Base-by-base conservation (phyloP, 2,888 invertebrate species). In the Trissoscelio sp. region DNA sequence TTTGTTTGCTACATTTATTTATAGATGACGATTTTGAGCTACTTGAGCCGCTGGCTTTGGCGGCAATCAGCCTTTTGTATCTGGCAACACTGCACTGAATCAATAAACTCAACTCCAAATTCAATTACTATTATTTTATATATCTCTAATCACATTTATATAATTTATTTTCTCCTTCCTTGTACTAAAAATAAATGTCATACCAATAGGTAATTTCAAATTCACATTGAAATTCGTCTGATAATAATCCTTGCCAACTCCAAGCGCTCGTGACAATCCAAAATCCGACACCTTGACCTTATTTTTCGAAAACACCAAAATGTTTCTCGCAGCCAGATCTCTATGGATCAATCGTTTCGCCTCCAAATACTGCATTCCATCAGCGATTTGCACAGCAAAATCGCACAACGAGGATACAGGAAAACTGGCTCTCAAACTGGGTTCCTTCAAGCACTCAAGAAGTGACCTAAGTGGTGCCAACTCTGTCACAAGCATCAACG, bases 251-350 rank as follows among this genome's bases (percentile, higher is more conserved):
- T 99, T 99, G 24, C 99, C 99, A 55, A 98, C 97, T 1, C 99
- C 99, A 66, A 99, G 92, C 0, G 98, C 98, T 67, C 99, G 94
- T 0, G 98, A 98, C 64, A 99, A 92, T 3, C 99, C 99, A 92
- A 99, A 99, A 91, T 99, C 99, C 0, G 98, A 99, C 83, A 99
- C 99, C 93, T 99, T 99, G 4, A 99, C 98, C 92, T 96, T 97
- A 89, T 97, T 96, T 91, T 97, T 97, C 79, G 96, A 96, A 92
- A 99, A 99, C 0, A 99, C 99, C 86, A 99, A 94, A 86, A 99
- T 98, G 92, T 99, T 99, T 86, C 99, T 94, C 28, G 99, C 99
- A 1, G 99, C 99, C 88, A 99, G 94, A 92, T 99, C 99, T 86
- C 99, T 94, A 92, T 99, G 99, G 89, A 99, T 99, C 88, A 99